Evolutionary conservation across 2,797 vertebrate genomes (phyloP), one percentile per base, ranked within the genome.

Genomic region (Delichon dasypus): DNA sequence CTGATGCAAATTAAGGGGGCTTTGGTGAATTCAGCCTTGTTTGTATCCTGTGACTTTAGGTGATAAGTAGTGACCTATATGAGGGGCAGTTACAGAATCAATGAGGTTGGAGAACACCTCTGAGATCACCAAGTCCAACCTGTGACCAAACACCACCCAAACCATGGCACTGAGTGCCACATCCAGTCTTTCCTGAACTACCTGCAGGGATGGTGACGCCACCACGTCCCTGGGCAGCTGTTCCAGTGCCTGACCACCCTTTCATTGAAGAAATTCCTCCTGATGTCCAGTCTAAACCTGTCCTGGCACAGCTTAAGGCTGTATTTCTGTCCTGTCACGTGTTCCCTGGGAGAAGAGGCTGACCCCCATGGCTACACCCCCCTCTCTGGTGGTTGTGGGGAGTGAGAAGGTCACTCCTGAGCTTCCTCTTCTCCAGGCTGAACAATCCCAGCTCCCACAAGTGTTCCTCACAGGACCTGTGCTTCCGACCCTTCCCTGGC

Each of bases 31-130:
- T 79, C n/a, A 89, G 11, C 38, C 26, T 67, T 4, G 3, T 89
- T 57, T 80, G 36, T 65, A 58, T 55, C 5, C 17, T 0, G 0
- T 79, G 16, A 32, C 67, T 81, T 15, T 51, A 3, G 2, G 16
- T 40, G n/a, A 57, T 40, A 45, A 21, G 14, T 81, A 20, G 38
- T 38, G 51, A 62, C 16, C 26, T 82, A 5, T 29, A 2, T 57
- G 21, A 66, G 75, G 72, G 34, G 53, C 18, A 57, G 65, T 54
- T 13, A 13, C 55, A 47, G 40, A 40, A 40, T 47, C 13, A 30
- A 0, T 34, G 6, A 9, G 11, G 11, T 36, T 86, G 73, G 57
- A 34, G 34, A 55, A 48, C 21, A 55, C 6, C 48, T 47, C 30
- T 70, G 57, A 62, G 34, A 10, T 77, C 34, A 30, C 5, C 9